Evolutionary conservation across 2,113 vertebrate species (phyloP).

Genomic region (Alexandromys fortis): DNA sequence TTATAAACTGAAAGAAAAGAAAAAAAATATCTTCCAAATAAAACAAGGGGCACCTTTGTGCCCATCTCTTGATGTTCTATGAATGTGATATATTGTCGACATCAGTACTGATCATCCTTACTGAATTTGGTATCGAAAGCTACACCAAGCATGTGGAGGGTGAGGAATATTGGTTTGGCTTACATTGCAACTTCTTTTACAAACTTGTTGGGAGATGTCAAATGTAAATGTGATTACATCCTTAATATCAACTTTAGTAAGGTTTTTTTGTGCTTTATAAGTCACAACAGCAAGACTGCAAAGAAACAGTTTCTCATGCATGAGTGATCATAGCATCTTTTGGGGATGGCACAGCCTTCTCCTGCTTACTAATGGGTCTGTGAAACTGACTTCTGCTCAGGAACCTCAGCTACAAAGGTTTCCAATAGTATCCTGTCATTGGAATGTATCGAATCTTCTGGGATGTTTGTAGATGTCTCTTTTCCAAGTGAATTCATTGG

Average conservation of each 20-base stretch:
- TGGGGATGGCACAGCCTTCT: neutral
- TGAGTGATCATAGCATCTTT: neutral
- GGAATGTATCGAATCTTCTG: neutral
- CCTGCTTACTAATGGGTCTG: neutral
- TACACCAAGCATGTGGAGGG: neutral
- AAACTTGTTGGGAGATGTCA: neutral
- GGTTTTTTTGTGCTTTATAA: conserved; percentile 32
- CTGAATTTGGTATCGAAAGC: neutral
- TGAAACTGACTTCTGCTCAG: conserved; percentile 17
- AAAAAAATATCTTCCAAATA: neutral
- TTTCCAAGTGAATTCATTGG: conserved; percentile 36
- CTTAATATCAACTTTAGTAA: neutral
- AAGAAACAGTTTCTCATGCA: neutral
- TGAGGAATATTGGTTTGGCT: neutral
- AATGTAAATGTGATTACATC: neutral
- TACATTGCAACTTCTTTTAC: neutral
- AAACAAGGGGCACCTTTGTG: fast-evolving
- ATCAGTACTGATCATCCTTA: neutral
- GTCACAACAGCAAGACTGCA: neutral
- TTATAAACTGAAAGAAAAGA: neutral
- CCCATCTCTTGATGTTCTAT: neutral
- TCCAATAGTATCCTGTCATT: neutral
- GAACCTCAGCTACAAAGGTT: conserved; percentile 36
- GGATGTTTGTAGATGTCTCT: conserved; percentile 56
- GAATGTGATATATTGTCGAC: neutral